A percentile compares a stretch with the other conserved stretches of the same genome.
These are phyloP conservation scores for Lutraria rhynchaena DNA, from an alignment of 1,140 invertebrate species.

Conservation along the genomic window DNA sequence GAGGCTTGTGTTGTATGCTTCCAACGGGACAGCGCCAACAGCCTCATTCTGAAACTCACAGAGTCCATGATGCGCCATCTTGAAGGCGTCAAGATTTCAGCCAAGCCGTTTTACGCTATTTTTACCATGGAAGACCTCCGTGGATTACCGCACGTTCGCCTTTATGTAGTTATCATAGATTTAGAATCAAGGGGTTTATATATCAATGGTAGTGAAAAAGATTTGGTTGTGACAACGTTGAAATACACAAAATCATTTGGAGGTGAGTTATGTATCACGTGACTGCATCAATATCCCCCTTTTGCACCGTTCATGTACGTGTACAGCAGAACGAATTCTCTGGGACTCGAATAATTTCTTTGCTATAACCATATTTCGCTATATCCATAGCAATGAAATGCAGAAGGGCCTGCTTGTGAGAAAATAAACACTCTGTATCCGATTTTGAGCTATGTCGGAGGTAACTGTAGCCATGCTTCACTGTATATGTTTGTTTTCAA, in stretches of 20 bases:
- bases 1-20: slow-evolving; percentile 49
- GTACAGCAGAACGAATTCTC: background rate
- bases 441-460: background rate
- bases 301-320: background rate
- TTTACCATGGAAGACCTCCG: slow-evolving; percentile 64
- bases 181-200: slow-evolving; percentile 52
- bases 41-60: slow-evolving; percentile 39
- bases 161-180: slow-evolving; percentile 69
- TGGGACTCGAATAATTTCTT: background rate
- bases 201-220: slow-evolving; percentile 56
- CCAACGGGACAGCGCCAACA: slow-evolving; percentile 47
- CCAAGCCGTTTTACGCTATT: slow-evolving; percentile 62
- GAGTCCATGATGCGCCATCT: slow-evolving; percentile 64
- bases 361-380: no score
- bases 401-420: background rate
- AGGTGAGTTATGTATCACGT: slow-evolving; percentile 49
- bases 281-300: background rate
- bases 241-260: slow-evolving; percentile 63
- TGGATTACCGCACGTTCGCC: slow-evolving; percentile 63
- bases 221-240: slow-evolving; percentile 62
- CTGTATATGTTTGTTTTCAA: no score
- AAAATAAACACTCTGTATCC: background rate
- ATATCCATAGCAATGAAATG: background rate
- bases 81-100: slow-evolving; percentile 64
- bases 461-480: background rate